Conservation (phyloP, 2,888 invertebrate species). For the Stenodema calcarata region DNA sequence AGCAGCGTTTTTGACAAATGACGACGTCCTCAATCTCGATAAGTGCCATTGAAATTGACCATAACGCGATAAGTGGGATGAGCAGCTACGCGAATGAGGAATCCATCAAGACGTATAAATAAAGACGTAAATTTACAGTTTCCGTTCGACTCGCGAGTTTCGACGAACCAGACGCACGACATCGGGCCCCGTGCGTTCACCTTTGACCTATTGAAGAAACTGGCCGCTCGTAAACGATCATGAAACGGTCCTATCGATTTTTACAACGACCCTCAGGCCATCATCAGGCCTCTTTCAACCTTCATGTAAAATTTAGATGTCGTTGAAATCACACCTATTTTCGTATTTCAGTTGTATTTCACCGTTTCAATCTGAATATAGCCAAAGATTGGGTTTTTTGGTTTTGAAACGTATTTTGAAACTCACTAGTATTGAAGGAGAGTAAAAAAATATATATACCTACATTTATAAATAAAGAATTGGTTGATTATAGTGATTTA, state of each 20-base stretch:
- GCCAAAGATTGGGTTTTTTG: no score
- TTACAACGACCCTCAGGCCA: neutral
- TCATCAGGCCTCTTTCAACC: neutral
- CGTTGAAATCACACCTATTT: neutral
- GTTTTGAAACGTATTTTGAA: no score
- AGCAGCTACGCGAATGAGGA: neutral
- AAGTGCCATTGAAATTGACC: no score
- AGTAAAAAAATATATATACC: no score
- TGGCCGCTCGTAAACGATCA: neutral
- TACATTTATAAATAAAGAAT: no score
- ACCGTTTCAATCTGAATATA: no score
- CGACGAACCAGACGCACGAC: neutral
- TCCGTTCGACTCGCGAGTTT: neutral
- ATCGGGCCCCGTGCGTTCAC: neutral
- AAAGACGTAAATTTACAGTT: no score
- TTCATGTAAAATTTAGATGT: neutral
- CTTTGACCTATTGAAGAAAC: conserved; percentile 16
- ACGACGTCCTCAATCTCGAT: no score
- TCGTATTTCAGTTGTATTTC: no score
- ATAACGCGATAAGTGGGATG: neutral
- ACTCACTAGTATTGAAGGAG: no score
- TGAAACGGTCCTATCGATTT: neutral
- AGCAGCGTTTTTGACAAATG: no score
- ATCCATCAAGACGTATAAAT: neutral
- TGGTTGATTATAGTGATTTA: no score